Evolutionary conservation across 1,140 invertebrate genomes (phyloP).

Genomic region (Drosophila auraria): DNA sequence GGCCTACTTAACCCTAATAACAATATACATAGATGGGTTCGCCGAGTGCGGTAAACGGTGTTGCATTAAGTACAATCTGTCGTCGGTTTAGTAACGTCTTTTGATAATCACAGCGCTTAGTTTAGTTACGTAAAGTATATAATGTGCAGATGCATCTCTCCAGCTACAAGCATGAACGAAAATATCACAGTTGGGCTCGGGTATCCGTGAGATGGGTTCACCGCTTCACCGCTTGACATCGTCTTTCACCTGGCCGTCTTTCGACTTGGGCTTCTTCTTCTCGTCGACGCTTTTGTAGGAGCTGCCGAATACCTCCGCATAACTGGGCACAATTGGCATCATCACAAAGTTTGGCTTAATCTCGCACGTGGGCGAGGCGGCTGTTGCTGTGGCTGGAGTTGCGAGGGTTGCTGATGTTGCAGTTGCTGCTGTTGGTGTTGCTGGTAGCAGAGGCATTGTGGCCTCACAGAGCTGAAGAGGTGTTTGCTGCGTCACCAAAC

Average conservation of each 20-base stretch:
- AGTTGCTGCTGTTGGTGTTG: slow-evolving; percentile 23
- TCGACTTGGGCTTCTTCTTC: slow-evolving; percentile 64
- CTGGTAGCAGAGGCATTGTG: slow-evolving; percentile 57
- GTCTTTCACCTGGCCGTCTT: slow-evolving; percentile 47
- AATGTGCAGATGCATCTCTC: slow-evolving; percentile 21
- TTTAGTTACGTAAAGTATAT: slow-evolving; percentile 45
- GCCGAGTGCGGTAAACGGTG: background rate
- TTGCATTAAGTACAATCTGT: slow-evolving; percentile 43
- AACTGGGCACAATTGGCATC: slow-evolving; percentile 71
- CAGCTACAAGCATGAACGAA: slow-evolving; percentile 37
- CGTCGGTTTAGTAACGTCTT: slow-evolving; percentile 51
- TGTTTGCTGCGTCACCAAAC: slow-evolving; percentile 29
- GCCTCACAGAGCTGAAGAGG: slow-evolving; percentile 48
- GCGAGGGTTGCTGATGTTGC: slow-evolving; percentile 28
- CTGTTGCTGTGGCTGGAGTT: slow-evolving; percentile 16
- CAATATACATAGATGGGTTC: slow-evolving; percentile 20
- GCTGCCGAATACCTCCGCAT: slow-evolving; percentile 72
- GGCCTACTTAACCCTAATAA: slow-evolving; percentile 72
- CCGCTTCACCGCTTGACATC: slow-evolving; percentile 55
- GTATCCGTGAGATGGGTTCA: slow-evolving; percentile 30
- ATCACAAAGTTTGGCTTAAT: slow-evolving; percentile 66
- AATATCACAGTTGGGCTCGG: slow-evolving; percentile 62
- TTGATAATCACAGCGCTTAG: slow-evolving; percentile 74
- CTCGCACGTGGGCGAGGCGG: slow-evolving; percentile 54
- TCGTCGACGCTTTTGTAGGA: slow-evolving; percentile 63